Base-by-base conservation (phyloP, 2,797 vertebrate species). In the Acanthopagrus latus region DNA sequence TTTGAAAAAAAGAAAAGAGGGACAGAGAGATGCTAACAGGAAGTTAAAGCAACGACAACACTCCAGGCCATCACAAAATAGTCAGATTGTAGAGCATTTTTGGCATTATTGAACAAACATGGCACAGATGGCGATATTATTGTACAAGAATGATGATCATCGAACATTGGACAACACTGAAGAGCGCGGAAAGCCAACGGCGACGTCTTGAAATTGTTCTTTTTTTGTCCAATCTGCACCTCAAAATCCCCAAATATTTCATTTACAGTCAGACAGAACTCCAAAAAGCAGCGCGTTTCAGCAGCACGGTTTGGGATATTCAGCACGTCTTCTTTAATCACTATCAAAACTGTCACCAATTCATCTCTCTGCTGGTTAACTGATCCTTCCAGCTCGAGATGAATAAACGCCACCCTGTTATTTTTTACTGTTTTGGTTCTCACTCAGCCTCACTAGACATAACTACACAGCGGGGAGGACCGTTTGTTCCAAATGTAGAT, bases 381-480 rank as follows among this genome's bases (percentile, higher is more conserved):
- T 48, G 27, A 64, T 71, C 0, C 16, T 43, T 64, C 51, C 25
- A 21, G 21, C 55, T 23, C 16, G 12, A 29, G 46, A 52, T 51
- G 29, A 76, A 73, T 44, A 58, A 23, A 33, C 29, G 54, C 1
- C 0, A 47, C 38, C 44, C 63, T n/a, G 18, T 64, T 75, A 58
- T 27, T 27, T 65, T 76, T 75, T 41, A 21, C 51, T 74, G 78
- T 76, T 76, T 81, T 66, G 70, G 68, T 82, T 82, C 52, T 63
- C 76, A 71, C 77, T 60, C 46, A 17, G 59, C 47, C 60, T 66
- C 50, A 71, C 25, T 12, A 67, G 74, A 63, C 10, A 57, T 47
- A 71, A 62, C 74, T 17, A 48, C 76, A 12, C 82, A 76, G 86
- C 63, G 69, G 82, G 82, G 84, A 70, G 70, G 41, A 59, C 38